Evolutionary conservation across 2,797 vertebrate species (phyloP), one percentile per base, ranked within the genome.

Genomic region (Melopsittacus undulatus): DNA sequence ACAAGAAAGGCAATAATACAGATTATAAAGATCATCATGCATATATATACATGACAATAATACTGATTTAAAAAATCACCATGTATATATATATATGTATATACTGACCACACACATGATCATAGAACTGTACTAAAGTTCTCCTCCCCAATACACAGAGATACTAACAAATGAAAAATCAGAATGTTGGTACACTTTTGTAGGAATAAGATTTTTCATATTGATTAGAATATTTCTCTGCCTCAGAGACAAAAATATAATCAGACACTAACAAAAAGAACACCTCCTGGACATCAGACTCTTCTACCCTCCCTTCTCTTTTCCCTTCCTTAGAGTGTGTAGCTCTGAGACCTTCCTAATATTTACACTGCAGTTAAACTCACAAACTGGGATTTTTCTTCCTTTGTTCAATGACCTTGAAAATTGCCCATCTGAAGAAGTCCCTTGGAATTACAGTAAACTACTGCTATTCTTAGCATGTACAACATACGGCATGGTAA

Each of bases 61-160:
- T 7, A 40, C 6, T 73, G 46, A 73, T 21, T 59, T 5, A 36
- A 24, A 78, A 87, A 83, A 67, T 14, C 36, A 67, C 9, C 6
- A 20, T 11, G 18, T 19, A 24, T 0, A 17, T 15, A 23, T 0
- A 0, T 4, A 45, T 0, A 0, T 36, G 36, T 6, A 23, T 4
- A 49, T 4, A 59, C 8, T 34, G 29, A 57, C 6, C 23, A 40
- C 7, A 32, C 4, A 19, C 15, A 64, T 6, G 14, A 32, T 43
- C 10, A 49, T 36, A 27, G 10, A 92, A 48, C 15, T 1, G 9
- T 26, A 38, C 14, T 61, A 8, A 49, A 49, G 6, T 57, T 57
- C 26, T 84, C n/a, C 1, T 20, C 23, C 9, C 5, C 0, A 0
- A 19, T 19, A 27, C 9, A 51, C 0, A 0, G 20, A 75, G 5